A percentile compares a stretch with the other conserved stretches of the same genome.
Evolutionary conservation across 2,888 invertebrate species (phyloP).

Genomic region (Spatulosminthurus flaviceps): DNA sequence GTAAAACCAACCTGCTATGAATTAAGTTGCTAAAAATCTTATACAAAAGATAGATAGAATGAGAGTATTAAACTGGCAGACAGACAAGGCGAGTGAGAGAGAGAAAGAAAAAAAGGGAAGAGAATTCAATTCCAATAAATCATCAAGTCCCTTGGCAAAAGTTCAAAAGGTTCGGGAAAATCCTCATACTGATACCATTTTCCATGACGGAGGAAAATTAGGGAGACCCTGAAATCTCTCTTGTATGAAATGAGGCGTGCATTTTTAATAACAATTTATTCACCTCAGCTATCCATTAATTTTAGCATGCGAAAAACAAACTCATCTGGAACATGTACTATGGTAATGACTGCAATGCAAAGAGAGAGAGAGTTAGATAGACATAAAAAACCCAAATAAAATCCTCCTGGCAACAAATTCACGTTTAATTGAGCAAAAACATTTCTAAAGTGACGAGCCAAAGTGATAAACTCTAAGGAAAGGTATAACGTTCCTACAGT

Average conservation of each 20-base stretch:
- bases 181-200: slow-evolving; percentile 3
- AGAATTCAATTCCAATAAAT: neutral
- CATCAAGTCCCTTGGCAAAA: neutral
- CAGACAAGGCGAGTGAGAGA: too few relatives aligned
- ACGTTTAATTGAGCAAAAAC: slow-evolving; percentile 20
- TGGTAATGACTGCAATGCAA: neutral
- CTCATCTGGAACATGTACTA: neutral
- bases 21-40: too few relatives aligned
- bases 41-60: too few relatives aligned
- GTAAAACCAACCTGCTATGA: too few relatives aligned
- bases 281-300: slow-evolving; percentile 16
- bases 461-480: neutral
- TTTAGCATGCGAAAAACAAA: neutral
- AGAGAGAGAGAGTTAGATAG: neutral
- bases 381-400: neutral
- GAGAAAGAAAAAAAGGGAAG: too few relatives aligned
- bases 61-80: too few relatives aligned
- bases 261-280: slow-evolving; percentile 27
- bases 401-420: slow-evolving; percentile 18
- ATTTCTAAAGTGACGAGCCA: slow-evolving; percentile 18
- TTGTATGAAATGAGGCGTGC: slow-evolving; percentile 8
- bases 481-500: neutral
- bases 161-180: neutral
- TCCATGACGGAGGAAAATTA: slow-evolving; percentile 14
- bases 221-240: slow-evolving; percentile 5